A percentile compares a stretch with the other conserved stretches of the same genome.
Evolutionary conservation across 1,140 invertebrate species (phyloP).

Genomic region (Drosophila murphyi): DNA sequence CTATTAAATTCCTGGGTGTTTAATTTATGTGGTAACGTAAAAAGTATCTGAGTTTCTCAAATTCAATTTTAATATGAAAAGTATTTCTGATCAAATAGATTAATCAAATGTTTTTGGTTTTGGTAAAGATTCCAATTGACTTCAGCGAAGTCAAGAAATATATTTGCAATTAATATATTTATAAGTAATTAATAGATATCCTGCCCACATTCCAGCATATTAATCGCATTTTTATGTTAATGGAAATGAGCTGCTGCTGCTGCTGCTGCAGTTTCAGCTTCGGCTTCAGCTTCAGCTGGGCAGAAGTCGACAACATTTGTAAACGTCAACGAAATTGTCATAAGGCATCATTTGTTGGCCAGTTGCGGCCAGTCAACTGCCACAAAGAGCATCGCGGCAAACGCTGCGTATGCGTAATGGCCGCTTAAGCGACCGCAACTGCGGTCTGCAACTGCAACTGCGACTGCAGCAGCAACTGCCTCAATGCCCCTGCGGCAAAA

Average conservation of each 20-base stretch:
- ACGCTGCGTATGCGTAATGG: constrained; percentile 66
- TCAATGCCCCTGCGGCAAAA: not conserved
- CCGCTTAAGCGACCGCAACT: too few species aligned
- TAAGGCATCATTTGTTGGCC: constrained; percentile 49
- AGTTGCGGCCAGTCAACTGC: constrained; percentile 21
- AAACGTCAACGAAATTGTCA: constrained; percentile 67
- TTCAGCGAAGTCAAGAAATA: too few species aligned
- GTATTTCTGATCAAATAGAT: too few species aligned
- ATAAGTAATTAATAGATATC: too few species aligned
- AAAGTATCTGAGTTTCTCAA: too few species aligned
- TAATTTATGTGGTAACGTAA: too few species aligned
- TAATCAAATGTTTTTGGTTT: too few species aligned
- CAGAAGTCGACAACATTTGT: constrained; percentile 45
- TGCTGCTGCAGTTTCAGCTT: not conserved
- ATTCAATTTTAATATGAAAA: too few species aligned
- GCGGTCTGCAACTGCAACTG: not conserved
- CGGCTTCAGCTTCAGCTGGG: constrained; percentile 1
- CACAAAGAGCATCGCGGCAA: constrained; percentile 22
- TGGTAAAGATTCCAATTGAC: too few species aligned
- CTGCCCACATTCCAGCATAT: too few species aligned
- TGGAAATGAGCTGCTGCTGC: constrained; percentile 44
- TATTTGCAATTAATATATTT: too few species aligned
- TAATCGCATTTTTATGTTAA: constrained; percentile 45
- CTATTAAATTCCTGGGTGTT: too few species aligned
- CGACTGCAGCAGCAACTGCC: not conserved